Conservation (phyloP, 2,888 invertebrate species). For the Sphecodes monilicornis region DNA sequence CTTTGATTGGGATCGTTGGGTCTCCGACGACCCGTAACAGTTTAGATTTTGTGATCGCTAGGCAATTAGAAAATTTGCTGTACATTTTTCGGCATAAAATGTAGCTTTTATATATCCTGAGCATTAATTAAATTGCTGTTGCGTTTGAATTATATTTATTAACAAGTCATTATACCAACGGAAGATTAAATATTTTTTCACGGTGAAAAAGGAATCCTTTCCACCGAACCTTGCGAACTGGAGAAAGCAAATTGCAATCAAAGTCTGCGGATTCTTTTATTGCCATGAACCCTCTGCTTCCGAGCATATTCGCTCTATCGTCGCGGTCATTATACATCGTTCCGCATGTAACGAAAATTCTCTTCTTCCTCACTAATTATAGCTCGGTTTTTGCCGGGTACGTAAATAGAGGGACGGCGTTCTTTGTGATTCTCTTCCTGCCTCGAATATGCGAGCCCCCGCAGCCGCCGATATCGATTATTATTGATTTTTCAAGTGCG, state of each 20-base stretch:
- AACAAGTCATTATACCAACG: neutral
- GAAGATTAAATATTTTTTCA: neutral
- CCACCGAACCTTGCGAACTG: neutral
- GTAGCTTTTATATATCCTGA: no score
- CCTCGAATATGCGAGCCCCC: neutral
- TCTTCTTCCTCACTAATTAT: slow-evolving; percentile 29
- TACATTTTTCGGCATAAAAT: neutral
- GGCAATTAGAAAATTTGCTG: neutral
- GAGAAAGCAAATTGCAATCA: neutral
- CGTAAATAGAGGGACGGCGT: slow-evolving; percentile 28
- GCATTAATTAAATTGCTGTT: neutral
- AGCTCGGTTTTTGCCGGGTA: slow-evolving; percentile 22
- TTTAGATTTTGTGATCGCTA: neutral
- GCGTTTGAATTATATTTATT: neutral
- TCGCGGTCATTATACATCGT: neutral
- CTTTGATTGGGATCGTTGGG: no score
- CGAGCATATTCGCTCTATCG: neutral
- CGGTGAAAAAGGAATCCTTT: neutral
- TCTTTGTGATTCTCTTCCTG: slow-evolving; percentile 38
- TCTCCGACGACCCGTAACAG: no score
- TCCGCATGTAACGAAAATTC: slow-evolving; percentile 18
- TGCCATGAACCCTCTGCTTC: neutral
- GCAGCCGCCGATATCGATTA: slow-evolving; percentile 42
- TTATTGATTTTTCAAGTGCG: slow-evolving; percentile 53
- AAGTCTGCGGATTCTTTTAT: neutral